These are phyloP conservation scores for Brachionus plicatilis DNA, from an alignment of 1,140 invertebrate genomes.

Conservation along the genomic window DNA sequence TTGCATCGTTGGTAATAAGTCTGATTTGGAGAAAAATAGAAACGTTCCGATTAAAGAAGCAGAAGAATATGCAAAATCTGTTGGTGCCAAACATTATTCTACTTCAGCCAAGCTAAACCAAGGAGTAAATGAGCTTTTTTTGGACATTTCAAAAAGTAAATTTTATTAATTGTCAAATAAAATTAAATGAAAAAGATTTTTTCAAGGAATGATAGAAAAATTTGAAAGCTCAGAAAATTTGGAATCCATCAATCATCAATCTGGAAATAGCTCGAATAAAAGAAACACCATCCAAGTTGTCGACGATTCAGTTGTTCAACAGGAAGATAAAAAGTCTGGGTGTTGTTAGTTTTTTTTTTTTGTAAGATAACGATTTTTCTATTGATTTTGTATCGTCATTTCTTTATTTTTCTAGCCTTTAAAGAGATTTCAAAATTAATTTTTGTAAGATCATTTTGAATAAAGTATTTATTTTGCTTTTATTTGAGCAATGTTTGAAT, in stretches of 20 bases:
- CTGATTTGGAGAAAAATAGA: constrained; percentile 84
- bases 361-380: neutral
- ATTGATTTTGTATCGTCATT: neutral
- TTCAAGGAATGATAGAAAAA: constrained; percentile 32
- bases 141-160: constrained; percentile 68
- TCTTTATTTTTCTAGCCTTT: neutral
- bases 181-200: neutral
- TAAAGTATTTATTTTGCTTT: neutral
- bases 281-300: constrained; percentile 4
- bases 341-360: constrained; percentile 30
- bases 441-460: neutral
- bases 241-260: neutral
- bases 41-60: constrained; percentile 76
- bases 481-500: no score
- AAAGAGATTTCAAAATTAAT: neutral
- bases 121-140: constrained; percentile 81
- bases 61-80: constrained; percentile 77
- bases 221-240: neutral
- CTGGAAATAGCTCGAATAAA: neutral
- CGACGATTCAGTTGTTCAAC: neutral
- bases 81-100: constrained; percentile 86
- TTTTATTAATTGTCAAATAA: neutral
- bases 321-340: constrained; percentile 12
- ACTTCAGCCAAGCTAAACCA: constrained; percentile 90
- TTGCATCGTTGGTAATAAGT: constrained; percentile 93